These are phyloP conservation scores for Orientallactaga bullata DNA, from an alignment of 2,113 vertebrate genomes.

Conservation along the genomic window DNA sequence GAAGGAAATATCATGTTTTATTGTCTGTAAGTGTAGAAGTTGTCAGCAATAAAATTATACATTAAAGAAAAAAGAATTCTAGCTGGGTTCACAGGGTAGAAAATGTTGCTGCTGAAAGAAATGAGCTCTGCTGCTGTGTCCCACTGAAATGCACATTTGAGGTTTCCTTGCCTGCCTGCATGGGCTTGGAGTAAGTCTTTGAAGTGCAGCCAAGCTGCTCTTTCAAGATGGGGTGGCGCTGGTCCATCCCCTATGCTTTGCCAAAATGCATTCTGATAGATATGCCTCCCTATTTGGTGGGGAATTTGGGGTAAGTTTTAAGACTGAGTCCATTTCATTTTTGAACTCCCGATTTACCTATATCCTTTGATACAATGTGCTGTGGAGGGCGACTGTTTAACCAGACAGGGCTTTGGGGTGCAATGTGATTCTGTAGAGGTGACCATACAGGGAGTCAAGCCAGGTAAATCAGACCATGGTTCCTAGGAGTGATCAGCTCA, in stretches of 20 bases:
- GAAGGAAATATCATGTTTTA: too few relatives aligned
- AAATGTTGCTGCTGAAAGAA: neutral
- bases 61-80: too few relatives aligned
- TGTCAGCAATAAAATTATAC: too few relatives aligned
- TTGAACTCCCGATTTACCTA: neutral
- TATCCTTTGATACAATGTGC: neutral
- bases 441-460: neutral
- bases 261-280: neutral
- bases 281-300: neutral
- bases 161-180: neutral
- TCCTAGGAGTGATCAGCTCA: neutral
- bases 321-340: neutral
- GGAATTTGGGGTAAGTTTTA: neutral
- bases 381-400: neutral
- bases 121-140: neutral
- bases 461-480: neutral
- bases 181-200: neutral
- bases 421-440: neutral
- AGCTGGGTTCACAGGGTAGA: neutral
- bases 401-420: neutral
- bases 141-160: neutral
- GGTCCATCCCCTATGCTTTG: neutral
- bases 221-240: neutral
- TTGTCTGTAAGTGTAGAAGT: too few relatives aligned
- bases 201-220: neutral